These are phyloP conservation scores for Drosophila lacicola DNA, from an alignment of 2,888 invertebrate species.

Conservation along the genomic window DNA sequence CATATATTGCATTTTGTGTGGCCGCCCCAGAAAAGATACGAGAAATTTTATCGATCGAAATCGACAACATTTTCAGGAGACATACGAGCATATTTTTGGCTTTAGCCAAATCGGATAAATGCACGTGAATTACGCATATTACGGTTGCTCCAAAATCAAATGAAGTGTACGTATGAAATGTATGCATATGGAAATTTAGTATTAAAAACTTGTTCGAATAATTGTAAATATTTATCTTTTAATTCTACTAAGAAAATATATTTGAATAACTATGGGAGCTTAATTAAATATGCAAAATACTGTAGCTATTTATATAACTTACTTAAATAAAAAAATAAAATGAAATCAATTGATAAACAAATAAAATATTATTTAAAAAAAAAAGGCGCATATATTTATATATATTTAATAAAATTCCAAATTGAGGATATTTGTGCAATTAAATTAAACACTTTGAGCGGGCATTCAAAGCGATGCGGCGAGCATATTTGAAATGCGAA, in stretches of 20 bases:
- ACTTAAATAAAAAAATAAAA: not conserved
- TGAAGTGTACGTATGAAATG: no score
- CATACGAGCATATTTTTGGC: not conserved
- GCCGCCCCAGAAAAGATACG: not conserved
- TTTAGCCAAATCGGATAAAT: not conserved
- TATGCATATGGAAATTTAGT: no score
- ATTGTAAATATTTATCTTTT: not conserved
- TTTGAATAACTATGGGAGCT: no score
- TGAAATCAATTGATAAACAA: not conserved
- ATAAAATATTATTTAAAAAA: not conserved
- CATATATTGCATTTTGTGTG: slow-evolving; percentile 10
- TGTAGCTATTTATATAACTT: no score
- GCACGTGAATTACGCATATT: no score
- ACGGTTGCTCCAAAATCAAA: no score
- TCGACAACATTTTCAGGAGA: not conserved
- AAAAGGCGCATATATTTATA: not conserved
- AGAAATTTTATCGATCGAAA: slow-evolving; percentile 1
- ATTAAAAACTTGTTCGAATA: not conserved
- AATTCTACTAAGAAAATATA: no score
- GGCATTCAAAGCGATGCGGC: slow-evolving; percentile 2
- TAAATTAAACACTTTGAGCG: slow-evolving; percentile 11
- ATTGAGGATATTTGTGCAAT: not conserved
- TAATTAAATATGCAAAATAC: no score
- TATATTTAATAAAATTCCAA: not conserved
- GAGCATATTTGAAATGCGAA: slow-evolving; percentile 19